These are phyloP conservation scores for Tenthredo distinguenda DNA, from an alignment of 2,888 invertebrate species.

Conservation along the genomic window DNA sequence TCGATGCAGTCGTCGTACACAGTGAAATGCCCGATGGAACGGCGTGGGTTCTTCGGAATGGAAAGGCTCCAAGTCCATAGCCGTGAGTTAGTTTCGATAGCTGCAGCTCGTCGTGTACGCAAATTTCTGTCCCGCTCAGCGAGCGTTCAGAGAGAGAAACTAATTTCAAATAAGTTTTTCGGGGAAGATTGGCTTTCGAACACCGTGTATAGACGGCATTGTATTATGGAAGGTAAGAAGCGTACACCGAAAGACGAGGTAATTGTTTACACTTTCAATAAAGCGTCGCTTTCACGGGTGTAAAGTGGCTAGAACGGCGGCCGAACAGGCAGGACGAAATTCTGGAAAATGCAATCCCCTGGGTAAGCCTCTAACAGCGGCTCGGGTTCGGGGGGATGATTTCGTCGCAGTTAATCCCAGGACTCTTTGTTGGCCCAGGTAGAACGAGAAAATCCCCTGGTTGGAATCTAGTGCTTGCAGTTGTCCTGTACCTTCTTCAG, in stretches of 20 bases:
- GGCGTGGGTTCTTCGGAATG: background rate
- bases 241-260: background rate
- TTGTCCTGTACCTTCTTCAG: background rate
- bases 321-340: conserved; percentile 11
- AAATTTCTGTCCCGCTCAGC: background rate
- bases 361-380: conserved; percentile 7
- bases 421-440: conserved; percentile 69
- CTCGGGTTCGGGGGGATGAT: conserved; percentile 60
- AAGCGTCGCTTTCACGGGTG: conserved; percentile 1
- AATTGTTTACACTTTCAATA: conserved; percentile 23
- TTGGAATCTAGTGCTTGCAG: conserved; percentile 54
- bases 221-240: background rate
- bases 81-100: background rate
- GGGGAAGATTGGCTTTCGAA: background rate
- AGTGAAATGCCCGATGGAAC: background rate
- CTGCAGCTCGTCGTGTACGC: background rate
- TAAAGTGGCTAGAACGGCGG: conserved; percentile 10
- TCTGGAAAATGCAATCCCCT: conserved; percentile 39
- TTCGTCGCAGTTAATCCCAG: conserved; percentile 61
- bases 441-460: conserved; percentile 66
- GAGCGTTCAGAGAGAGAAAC: background rate
- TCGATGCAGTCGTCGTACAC: conserved; percentile 18
- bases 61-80: background rate
- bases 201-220: background rate
- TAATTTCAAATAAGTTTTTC: background rate